Base-by-base conservation (phyloP, 2,888 invertebrate genomes). In the Epinotia bilunana region DNA sequence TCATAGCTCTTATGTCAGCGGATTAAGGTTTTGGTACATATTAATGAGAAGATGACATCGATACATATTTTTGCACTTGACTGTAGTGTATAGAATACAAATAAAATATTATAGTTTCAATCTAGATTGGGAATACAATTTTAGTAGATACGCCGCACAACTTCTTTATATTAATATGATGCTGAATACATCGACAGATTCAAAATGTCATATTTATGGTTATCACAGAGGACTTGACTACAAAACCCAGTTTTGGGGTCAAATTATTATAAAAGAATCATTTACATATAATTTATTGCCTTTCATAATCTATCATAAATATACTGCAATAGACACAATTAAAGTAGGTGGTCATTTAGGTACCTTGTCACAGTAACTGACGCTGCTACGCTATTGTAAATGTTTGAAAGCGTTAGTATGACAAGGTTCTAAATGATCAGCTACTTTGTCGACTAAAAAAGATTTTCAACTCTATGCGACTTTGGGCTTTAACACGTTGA, bases 161-260 rank as follows among this genome's bases (percentile, higher is more conserved):
- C 16, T 0, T 16, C 33, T 61, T 46, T 46, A 46, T 23, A 28
- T 11, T 65, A 7, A 58, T 46, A n/a, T 69, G 57, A 78, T 76
- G 64, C 76, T 76, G 79, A 77, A 74, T 73, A 81, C 77, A 79
- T 80, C 79, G 81, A 81, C 78, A 78, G 74, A 77, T 81, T 82
- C 78, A 79, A 81, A 77, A 81, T 84, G 83, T 83, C 83, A 84
- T 83, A 80, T 77, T 78, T 77, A 82, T 77, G 76, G 76, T 83
- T 83, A 84, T 83, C 83, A 86, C 84, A 86, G 83, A 78, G 79
- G 80, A 80, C 77, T 80, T 79, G 82, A 82, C 82, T 83, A 80
- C 18, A 53, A 69, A 58, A 58, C 69, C 58, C 58, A 57, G 11
- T 60, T 28, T 23, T 16, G 7, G 18, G 60, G 49, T 74, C 77